Conservation (phyloP, 2,797 vertebrate species). For the Falco columbarius region DNA sequence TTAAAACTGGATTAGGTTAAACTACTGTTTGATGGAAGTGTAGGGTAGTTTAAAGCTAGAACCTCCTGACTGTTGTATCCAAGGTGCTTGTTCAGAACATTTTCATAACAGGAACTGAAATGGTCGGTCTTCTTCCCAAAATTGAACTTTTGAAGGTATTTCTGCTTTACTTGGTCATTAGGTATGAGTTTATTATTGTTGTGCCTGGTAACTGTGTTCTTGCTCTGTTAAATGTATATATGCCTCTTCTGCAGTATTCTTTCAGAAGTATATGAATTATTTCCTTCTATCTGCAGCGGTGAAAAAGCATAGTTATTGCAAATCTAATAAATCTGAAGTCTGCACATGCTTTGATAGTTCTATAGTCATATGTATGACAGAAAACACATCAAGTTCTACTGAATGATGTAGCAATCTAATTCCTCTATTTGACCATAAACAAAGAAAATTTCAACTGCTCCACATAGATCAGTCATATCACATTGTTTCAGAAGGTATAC, state of each 20-base stretch:
- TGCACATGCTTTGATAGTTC: not conserved
- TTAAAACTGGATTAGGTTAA: not conserved
- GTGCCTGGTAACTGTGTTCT: not conserved
- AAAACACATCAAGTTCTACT: not conserved
- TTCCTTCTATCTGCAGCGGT: not conserved
- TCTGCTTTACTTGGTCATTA: not conserved
- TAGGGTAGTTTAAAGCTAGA: not conserved
- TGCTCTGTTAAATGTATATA: not conserved
- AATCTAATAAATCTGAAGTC: not conserved
- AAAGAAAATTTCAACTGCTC: not conserved
- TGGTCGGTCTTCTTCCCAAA: not conserved
- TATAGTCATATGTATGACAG: not conserved
- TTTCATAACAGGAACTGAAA: not conserved
- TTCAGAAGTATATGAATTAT: not conserved
- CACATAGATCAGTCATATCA: not conserved
- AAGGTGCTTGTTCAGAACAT: not conserved
- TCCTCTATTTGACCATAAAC: not conserved
- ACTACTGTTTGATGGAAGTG: not conserved
- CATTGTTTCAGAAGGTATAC: not conserved
- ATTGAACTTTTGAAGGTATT: not conserved
- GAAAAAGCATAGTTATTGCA: not conserved
- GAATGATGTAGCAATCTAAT: not conserved
- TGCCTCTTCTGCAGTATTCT: not conserved
- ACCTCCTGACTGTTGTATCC: not conserved
- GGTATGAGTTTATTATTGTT: not conserved